Evolutionary conservation across 2,113 vertebrate genomes (phyloP).

Genomic region (Grantiella picta): DNA sequence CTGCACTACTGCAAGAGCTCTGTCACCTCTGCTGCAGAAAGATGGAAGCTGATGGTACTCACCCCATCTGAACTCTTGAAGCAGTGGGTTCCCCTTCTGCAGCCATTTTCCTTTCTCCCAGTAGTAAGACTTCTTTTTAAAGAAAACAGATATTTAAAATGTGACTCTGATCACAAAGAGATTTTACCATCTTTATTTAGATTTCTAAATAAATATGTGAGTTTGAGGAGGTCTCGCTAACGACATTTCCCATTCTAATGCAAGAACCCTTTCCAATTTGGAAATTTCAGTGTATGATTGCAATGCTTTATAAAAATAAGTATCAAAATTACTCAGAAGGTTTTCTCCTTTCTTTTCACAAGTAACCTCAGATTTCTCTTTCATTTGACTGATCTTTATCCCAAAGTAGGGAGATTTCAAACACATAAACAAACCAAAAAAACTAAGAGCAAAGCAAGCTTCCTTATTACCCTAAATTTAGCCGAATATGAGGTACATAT

Average conservation of each 20-base stretch:
- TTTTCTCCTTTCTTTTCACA: neutral
- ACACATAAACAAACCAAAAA: neutral
- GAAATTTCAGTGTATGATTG: neutral
- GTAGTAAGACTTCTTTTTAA: neutral
- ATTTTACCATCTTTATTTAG: neutral
- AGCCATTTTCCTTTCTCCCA: neutral
- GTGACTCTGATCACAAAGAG: neutral
- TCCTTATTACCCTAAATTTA: neutral
- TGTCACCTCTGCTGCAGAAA: neutral
- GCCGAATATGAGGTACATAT: neutral
- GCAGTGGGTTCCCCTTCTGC: neutral
- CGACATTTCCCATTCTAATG: neutral
- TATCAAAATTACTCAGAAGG: neutral
- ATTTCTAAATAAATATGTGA: neutral
- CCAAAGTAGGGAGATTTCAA: neutral
- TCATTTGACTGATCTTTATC: neutral
- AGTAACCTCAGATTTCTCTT: neutral
- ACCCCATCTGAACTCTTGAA: neutral
- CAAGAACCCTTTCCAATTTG: neutral
- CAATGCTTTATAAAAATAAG: neutral
- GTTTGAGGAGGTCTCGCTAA: neutral
- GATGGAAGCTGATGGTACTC: neutral
- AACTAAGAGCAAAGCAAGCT: neutral
- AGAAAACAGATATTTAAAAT: neutral
- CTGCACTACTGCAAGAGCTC: too few species aligned